These are phyloP conservation scores for Antechinus stuartii DNA, from an alignment of 2,113 vertebrate species.

Conservation along the genomic window DNA sequence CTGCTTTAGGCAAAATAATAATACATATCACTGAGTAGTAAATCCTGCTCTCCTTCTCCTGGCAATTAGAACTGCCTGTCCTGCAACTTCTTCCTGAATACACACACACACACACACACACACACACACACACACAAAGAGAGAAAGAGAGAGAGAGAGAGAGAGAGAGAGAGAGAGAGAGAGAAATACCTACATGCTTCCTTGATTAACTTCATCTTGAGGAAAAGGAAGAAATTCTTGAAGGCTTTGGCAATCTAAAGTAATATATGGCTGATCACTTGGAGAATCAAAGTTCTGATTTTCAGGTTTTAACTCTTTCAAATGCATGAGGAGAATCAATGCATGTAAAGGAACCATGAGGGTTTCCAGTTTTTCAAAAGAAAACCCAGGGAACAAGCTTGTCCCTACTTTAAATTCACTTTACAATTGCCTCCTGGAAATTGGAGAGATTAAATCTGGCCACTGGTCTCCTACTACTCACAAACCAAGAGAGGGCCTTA, in stretches of 20 bases:
- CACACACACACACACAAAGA: too few species aligned
- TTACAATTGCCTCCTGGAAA: background rate
- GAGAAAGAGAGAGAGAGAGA: too few species aligned
- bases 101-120: too few species aligned
- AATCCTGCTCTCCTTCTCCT: background rate
- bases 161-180: too few species aligned
- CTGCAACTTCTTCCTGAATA: background rate
- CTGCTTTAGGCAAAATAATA: background rate
- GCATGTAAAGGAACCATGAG: background rate
- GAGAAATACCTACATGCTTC: background rate
- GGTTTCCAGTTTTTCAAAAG: background rate
- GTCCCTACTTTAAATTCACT: slow-evolving; percentile 13
- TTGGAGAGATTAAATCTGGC: background rate
- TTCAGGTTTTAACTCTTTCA: slow-evolving; percentile 39
- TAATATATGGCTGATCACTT: slow-evolving; percentile 53
- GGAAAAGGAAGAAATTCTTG: slow-evolving; percentile 56
- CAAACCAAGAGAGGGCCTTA: background rate
- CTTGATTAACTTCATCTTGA: slow-evolving; percentile 46
- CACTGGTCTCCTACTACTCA: background rate
- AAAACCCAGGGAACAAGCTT: background rate
- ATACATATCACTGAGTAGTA: background rate
- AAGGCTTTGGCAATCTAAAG: slow-evolving; percentile 44
- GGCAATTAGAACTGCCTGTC: background rate
- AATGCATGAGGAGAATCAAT: slow-evolving; percentile 14
- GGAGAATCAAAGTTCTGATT: slow-evolving; percentile 46